Percentiles rank a stretch among this genome's conserved stretches.
Conservation (phyloP, 2,888 invertebrate species). For the Celastrina argiolus region DNA sequence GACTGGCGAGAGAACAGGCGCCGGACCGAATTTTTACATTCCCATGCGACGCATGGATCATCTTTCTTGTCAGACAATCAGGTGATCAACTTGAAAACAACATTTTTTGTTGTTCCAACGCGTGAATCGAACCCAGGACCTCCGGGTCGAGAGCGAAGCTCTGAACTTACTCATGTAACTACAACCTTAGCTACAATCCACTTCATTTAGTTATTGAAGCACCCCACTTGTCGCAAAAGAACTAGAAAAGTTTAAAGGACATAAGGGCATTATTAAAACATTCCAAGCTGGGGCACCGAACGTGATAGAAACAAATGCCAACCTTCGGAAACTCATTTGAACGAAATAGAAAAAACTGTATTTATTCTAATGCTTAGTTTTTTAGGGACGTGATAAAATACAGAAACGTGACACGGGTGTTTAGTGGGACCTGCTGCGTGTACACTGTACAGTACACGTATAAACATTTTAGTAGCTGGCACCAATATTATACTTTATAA, state of each 20-base stretch:
- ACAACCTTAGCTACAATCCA: too few species aligned
- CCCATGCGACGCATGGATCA: too few species aligned
- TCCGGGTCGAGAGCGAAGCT: too few species aligned
- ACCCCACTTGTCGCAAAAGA: background rate
- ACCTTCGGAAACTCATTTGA: constrained; percentile 26
- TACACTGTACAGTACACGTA: background rate
- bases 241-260: constrained; percentile 5
- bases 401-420: constrained; percentile 32
- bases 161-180: too few species aligned
- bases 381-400: constrained; percentile 34
- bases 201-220: background rate
- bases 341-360: constrained; percentile 30
- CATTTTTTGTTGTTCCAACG: too few species aligned
- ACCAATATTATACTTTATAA: background rate
- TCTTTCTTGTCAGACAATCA: too few species aligned
- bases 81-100: too few species aligned
- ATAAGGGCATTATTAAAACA: constrained; percentile 5
- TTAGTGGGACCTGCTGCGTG: background rate
- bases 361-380: constrained; percentile 32
- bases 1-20: too few species aligned
- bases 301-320: constrained; percentile 24
- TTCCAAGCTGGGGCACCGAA: background rate
- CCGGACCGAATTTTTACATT: too few species aligned
- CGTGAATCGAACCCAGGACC: too few species aligned
- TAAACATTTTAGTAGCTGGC: background rate